Conservation (phyloP, 2,113 vertebrate genomes). For the Actenoides hombroni region DNA sequence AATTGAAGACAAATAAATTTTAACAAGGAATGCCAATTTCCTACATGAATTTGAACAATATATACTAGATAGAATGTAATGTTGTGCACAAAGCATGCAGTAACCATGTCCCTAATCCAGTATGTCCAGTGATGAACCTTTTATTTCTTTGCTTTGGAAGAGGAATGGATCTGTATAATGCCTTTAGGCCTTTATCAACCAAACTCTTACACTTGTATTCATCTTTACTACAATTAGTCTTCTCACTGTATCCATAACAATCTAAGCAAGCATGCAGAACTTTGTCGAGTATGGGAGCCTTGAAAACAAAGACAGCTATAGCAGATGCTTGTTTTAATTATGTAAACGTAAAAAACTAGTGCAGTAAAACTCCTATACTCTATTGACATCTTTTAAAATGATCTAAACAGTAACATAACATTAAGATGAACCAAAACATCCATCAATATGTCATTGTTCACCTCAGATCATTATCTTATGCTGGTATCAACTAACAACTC, state of each 20-base stretch:
- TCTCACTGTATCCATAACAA: not conserved
- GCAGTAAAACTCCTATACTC: not conserved
- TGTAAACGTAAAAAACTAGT: not conserved
- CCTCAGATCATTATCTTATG: not conserved
- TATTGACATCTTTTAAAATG: not conserved
- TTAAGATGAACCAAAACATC: not conserved
- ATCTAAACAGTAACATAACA: not conserved
- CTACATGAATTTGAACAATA: not conserved
- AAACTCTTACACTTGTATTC: not conserved
- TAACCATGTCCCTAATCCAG: not conserved
- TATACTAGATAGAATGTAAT: not conserved
- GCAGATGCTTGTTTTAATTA: not conserved
- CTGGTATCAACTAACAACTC: not conserved
- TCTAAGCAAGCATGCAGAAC: not conserved
- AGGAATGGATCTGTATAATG: not conserved
- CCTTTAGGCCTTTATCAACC: not conserved
- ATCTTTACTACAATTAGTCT: not conserved
- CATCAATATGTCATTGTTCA: not conserved
- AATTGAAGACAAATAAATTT: not conserved
- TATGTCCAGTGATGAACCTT: not conserved
- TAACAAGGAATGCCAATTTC: not conserved
- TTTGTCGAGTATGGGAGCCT: not conserved
- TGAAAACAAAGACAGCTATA: not conserved
- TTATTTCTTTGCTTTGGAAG: not conserved
- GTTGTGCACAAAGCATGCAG: not conserved